Evolutionary conservation across 2,113 vertebrate species (phyloP), one percentile per base, ranked within the genome.

Genomic region (Phylloscopus trochiloides): DNA sequence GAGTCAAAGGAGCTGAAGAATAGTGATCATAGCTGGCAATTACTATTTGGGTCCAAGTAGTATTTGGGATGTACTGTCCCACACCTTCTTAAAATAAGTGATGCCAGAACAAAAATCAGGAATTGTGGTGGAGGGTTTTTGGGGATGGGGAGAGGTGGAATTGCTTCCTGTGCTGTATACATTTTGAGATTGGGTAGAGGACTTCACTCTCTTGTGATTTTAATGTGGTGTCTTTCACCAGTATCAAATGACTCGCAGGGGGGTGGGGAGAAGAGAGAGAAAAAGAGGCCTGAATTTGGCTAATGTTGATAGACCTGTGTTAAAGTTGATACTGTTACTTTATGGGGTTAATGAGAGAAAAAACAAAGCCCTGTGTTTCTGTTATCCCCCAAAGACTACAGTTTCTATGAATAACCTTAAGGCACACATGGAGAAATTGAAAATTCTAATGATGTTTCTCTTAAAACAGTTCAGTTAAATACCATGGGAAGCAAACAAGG

Each of bases 381-480:
- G 13, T 62, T 78, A 62, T 75, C 7, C 70, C 48, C 54, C 12
- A 63, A 90, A 88, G 66, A 43, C 32, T 85, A 12, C 17, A 20
- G 21, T 93, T 92, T 70, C 59, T 88, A 17, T 79, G 61, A 92
- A 90, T 89, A 90, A 61, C 61, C 32, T 85, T 65, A 68, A 95
- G 45, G 50, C 34, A 83, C 13, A 13, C 58, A 48, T 40, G 51
- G 54, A 85, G 40, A 51, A 95, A 94, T 8, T 66, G 83, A 93
- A 38, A 65, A 79, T 82, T 90, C 82, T 92, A 88, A 86, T 86
- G 50, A 81, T 68, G 50, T 93, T 96, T 93, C 51, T 92, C 71
- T 85, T 86, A 61, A 86, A 91, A 40, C 21, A 80, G 42, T 81
- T 90, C 70, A 76, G 58, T 92, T 91, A 97, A 94, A 96, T 84